A percentile compares a stretch with the other conserved stretches of the same genome.
Evolutionary conservation across 2,113 vertebrate species (phyloP).

Genomic region (Prunella fulvescens): DNA sequence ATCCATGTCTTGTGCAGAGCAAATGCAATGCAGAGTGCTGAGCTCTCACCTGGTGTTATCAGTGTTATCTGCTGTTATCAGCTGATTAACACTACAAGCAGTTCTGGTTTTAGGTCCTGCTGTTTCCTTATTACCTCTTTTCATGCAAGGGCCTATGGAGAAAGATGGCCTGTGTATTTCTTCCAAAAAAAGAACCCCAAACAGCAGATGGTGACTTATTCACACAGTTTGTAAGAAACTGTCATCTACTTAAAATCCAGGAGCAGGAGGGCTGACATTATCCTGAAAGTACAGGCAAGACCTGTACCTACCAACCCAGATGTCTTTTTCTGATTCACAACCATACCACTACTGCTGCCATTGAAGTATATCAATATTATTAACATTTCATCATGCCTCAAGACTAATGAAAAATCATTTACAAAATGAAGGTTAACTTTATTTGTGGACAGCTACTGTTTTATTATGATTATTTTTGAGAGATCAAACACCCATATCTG

Average conservation of each 20-base stretch:
- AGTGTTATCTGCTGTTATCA: not conserved
- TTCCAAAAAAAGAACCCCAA: not conserved
- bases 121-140: not conserved
- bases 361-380: not conserved
- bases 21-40: not conserved
- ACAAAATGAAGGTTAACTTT: not conserved
- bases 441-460: not conserved
- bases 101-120: not conserved
- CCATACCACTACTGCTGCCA: not conserved
- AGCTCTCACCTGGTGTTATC: not conserved
- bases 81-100: not conserved
- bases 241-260: not conserved
- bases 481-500: not conserved
- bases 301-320: not conserved
- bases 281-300: not conserved
- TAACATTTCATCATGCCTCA: not conserved
- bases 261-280: not conserved
- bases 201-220: not conserved
- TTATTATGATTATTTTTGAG: not conserved
- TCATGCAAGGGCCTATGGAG: not conserved
- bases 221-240: not conserved
- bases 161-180: not conserved
- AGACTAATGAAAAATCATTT: not conserved
- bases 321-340: not conserved
- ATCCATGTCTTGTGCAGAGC: not conserved